Percentiles rank a stretch among this genome's conserved stretches.
Evolutionary conservation across 2,888 invertebrate species (phyloP).

Genomic region (Caenorhabditis auriculariae): DNA sequence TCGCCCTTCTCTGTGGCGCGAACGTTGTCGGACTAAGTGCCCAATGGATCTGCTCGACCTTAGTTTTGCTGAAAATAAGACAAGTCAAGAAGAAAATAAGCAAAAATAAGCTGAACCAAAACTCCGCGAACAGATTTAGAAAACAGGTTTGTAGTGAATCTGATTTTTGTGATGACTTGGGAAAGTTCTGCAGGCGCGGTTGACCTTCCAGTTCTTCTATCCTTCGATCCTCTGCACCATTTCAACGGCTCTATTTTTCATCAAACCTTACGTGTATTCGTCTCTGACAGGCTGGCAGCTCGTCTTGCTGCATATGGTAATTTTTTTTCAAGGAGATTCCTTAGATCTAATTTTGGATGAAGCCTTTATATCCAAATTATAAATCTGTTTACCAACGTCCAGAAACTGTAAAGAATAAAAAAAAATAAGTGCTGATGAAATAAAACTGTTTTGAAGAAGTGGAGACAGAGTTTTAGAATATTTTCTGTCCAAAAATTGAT

Average conservation of each 20-base stretch:
- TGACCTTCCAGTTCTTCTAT: constrained; percentile 61
- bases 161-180: not conserved
- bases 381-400: not conserved
- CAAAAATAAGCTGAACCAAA: constrained; percentile 58
- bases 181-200: constrained; percentile 42
- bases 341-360: not conserved
- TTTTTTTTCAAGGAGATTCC: not conserved
- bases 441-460: too few relatives aligned
- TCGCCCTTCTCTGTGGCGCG: constrained; percentile 31
- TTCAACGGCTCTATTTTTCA: constrained; percentile 52
- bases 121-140: constrained; percentile 57
- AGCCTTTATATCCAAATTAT: not conserved
- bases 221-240: constrained; percentile 59
- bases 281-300: constrained; percentile 41
- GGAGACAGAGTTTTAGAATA: not conserved
- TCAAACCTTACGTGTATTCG: constrained; percentile 47
- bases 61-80: constrained; percentile 56
- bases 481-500: not conserved
- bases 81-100: constrained; percentile 58
- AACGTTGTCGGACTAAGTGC: constrained; percentile 41
- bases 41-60: constrained; percentile 53
- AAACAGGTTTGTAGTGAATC: constrained; percentile 58
- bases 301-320: constrained; percentile 51
- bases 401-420: not conserved
- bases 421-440: not conserved